Conservation (phyloP, 2,797 vertebrate genomes). For the Bradypus variegatus region DNA sequence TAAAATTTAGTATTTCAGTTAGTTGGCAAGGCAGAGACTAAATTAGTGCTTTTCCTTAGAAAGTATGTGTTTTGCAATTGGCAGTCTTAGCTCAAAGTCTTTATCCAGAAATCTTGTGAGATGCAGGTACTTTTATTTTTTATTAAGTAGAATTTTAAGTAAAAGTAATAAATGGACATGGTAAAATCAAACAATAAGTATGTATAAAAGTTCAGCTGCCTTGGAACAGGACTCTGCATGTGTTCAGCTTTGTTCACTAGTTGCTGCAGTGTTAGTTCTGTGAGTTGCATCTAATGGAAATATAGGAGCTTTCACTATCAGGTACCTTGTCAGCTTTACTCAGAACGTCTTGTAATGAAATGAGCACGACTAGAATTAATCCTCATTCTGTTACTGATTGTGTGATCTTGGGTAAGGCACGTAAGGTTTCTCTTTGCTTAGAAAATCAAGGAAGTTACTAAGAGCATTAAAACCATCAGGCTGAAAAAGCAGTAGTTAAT, state of each 20-base stretch:
- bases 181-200: neutral
- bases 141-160: neutral
- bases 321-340: neutral
- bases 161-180: neutral
- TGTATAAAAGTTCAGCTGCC: neutral
- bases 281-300: neutral
- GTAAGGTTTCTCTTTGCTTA: neutral
- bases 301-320: neutral
- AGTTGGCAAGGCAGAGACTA: constrained; percentile 1
- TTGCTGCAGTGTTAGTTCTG: neutral
- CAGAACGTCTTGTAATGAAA: neutral
- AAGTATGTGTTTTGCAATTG: neutral
- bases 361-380: neutral
- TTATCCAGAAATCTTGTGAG: neutral
- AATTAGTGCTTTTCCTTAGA: neutral
- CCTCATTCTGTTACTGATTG: neutral
- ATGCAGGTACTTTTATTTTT: neutral
- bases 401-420: neutral
- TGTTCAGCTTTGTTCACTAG: neutral
- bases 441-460: neutral
- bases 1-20: neutral
- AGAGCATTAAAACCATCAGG: neutral
- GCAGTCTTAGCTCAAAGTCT: neutral
- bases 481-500: neutral
- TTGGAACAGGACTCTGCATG: neutral